phyloP scores from a whole-genome alignment of 2,888 invertebrate genomes.

The Pristionchus japonicus region DNA sequence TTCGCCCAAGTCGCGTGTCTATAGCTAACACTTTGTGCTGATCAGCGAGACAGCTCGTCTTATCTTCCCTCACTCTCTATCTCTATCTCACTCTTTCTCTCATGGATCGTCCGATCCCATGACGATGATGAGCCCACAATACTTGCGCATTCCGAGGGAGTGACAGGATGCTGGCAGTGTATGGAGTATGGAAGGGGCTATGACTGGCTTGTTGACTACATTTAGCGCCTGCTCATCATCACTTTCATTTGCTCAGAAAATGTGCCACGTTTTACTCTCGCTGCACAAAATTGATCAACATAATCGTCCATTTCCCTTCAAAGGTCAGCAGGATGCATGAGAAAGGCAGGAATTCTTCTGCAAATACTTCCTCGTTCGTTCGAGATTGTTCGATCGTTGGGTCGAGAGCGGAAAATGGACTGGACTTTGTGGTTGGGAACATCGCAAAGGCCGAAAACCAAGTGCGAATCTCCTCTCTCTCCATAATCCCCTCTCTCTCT shows the following conservation, averaged over 20 bases:
- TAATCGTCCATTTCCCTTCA: no score
- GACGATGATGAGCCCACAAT: neutral
- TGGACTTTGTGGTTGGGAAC: neutral
- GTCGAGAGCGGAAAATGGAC: neutral
- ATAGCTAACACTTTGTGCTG: neutral
- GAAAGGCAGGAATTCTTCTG: no score
- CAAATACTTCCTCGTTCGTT: neutral
- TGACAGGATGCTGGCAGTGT: neutral
- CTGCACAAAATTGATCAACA: no score
- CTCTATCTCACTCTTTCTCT: no score
- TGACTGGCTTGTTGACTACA: neutral
- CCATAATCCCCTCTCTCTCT: neutral
- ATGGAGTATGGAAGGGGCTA: neutral
- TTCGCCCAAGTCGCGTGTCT: neutral
- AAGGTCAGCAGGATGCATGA: no score
- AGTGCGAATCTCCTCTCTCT: neutral
- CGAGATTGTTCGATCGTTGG: neutral
- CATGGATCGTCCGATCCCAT: neutral
- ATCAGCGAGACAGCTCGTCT: neutral
- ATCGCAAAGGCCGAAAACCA: neutral
- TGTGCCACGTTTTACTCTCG: no score
- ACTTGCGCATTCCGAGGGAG: neutral
- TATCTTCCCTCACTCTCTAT: no score
- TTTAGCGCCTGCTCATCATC: no score
- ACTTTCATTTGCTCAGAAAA: no score